phyloP scores from a whole-genome alignment of 2,797 vertebrate genomes.

The Vespertilio murinus region DNA sequence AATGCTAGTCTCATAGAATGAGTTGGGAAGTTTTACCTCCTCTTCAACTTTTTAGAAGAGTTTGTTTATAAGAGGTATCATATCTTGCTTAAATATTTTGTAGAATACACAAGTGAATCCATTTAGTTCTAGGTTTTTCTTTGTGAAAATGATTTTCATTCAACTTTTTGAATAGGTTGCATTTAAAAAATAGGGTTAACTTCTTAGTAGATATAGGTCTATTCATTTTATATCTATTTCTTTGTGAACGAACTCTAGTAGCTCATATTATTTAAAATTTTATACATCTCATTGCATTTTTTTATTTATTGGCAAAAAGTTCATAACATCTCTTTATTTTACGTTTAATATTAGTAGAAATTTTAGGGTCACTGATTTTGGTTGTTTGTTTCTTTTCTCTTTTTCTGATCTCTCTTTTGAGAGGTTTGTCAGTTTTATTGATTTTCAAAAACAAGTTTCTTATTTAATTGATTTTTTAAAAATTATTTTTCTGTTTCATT shows the following conservation, averaged over 20 bases:
- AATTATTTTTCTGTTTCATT: conserved; percentile 23
- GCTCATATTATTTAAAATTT: background rate
- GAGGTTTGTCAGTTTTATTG: background rate
- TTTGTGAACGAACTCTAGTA: background rate
- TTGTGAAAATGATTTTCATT: conserved; percentile 28
- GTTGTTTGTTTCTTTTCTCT: background rate
- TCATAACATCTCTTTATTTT: background rate
- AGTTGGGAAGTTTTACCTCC: background rate
- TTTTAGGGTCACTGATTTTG: background rate
- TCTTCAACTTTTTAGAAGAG: background rate
- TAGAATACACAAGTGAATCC: background rate
- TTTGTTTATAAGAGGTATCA: background rate
- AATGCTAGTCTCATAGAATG: background rate
- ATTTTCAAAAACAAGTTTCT: conserved; percentile 11
- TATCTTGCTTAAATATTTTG: background rate
- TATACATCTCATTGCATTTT: background rate
- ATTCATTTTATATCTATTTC: background rate
- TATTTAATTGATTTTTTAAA: conserved; percentile 7
- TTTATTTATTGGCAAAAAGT: background rate
- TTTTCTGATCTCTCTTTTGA: background rate
- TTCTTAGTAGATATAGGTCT: background rate
- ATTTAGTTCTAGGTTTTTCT: background rate
- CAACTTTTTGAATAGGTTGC: background rate
- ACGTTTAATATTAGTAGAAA: background rate
- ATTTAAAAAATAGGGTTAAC: background rate